Percentiles rank a stretch among this genome's conserved stretches.
These are phyloP conservation scores for Hylaeus anthracinus DNA, from an alignment of 1,140 invertebrate species.

Conservation along the genomic window DNA sequence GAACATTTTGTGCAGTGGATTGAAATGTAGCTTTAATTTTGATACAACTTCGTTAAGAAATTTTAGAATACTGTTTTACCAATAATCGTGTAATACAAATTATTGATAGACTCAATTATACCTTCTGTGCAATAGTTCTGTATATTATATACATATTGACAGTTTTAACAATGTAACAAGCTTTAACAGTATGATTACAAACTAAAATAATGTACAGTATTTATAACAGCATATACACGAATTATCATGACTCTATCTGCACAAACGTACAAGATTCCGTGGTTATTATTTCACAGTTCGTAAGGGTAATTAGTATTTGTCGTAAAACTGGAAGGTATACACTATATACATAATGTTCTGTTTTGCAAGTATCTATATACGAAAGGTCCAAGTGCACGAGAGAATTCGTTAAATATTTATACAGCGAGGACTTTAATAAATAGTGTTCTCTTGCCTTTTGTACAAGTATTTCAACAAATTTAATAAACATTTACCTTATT, in stretches of 20 bases:
- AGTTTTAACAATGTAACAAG: conserved; percentile 38
- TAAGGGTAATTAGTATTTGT: conserved; percentile 11
- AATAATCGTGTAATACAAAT: conserved; percentile 9
- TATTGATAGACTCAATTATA: not conserved
- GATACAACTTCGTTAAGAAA: not conserved
- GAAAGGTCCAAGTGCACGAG: conserved; percentile 14
- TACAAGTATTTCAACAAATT: conserved; percentile 36
- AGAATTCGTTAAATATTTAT: conserved; percentile 27
- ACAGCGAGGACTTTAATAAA: conserved; percentile 22
- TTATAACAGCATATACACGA: conserved; percentile 31
- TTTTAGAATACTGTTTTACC: not conserved
- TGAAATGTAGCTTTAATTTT: not conserved
- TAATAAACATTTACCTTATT: conserved; percentile 26
- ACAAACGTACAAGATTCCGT: conserved; percentile 8
- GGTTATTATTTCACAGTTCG: conserved; percentile 8
- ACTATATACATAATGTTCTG: conserved; percentile 32
- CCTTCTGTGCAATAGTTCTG: conserved; percentile 14
- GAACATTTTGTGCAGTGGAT: not conserved
- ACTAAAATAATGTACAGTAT: conserved; percentile 47
- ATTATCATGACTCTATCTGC: conserved; percentile 17
- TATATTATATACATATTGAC: conserved; percentile 53
- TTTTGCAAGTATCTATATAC: not conserved
- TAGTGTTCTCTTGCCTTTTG: conserved; percentile 9
- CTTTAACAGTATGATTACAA: conserved; percentile 28
- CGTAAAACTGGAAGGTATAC: not conserved